Base-by-base conservation (phyloP, 2,888 invertebrate genomes). In the Barypeithes pellucidus region DNA sequence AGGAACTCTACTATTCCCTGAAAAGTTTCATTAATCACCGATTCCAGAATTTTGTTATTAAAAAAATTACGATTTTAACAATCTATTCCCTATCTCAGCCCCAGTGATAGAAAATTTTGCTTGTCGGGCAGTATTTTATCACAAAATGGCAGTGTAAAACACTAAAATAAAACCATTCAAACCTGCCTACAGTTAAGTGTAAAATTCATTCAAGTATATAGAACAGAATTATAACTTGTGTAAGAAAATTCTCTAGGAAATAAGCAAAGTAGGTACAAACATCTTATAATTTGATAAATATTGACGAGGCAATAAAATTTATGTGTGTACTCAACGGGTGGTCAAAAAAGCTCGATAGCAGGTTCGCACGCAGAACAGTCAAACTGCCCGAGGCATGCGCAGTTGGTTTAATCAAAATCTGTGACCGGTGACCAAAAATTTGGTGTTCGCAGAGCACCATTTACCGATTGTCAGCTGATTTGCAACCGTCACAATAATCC, bases 71-170 rank as follows among this genome's bases (percentile, higher is more conserved):
- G 8, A 14, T 43, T 43, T 43, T 3, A 43, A 43, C 16, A 43
- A 2, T 50, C 22, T n/a, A 20, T 20, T 47, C 9, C 9, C 20
- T 47, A 39, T 16, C 59, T 61, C 68, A 68, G 61, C 50, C 60
- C 61, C 50, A 68, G 61, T 4, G 45, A 20, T 63, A 43, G 54
- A 43, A 54, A 79, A 81, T 79, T 80, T 80, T 80, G 79, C 78
- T 81, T 80, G 77, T 79, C 76, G 80, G 81, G 80, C 80, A 83
- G 81, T 80, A 80, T 43, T 67, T 79, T 84, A 84, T 84, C 84
- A 84, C 84, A 84, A 82, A 81, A 77, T 82, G 82, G 84, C 82
- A 82, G 82, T 82, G 81, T 80, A 47, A n/a, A 52, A 36, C 50
- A 72, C 63, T 33, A 54, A 39, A 57, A 43, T 62, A 39, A 62